phyloP scores from a whole-genome alignment of 2,797 vertebrate species.

The Girardinus metallicus region DNA sequence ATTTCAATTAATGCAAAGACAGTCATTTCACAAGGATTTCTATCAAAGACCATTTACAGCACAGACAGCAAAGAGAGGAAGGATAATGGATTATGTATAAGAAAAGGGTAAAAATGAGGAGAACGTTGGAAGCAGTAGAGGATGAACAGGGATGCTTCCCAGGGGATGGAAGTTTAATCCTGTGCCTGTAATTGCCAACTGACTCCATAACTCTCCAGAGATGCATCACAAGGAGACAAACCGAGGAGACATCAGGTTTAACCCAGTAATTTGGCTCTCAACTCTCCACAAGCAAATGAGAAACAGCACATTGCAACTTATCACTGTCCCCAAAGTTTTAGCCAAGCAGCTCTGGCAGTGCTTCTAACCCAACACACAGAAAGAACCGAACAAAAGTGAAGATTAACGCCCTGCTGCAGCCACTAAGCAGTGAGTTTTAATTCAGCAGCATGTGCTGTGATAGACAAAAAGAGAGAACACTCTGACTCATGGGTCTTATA shows the following conservation, averaged over 20 bases:
- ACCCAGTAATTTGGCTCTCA: conserved; percentile 47
- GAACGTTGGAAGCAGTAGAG: conserved; percentile 30
- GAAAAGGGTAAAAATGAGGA: conserved; percentile 31
- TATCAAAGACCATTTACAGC: conserved; percentile 2
- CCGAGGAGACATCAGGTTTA: conserved; percentile 65
- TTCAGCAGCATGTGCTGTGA: conserved; percentile 22
- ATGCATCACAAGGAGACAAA: conserved; percentile 62
- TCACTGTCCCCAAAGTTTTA: conserved; percentile 66
- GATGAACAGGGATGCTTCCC: conserved; percentile 43
- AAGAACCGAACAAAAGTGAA: conserved; percentile 46
- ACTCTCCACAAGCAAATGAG: conserved; percentile 65
- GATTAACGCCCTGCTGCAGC: conserved; percentile 37
- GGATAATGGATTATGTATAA: conserved; percentile 25
- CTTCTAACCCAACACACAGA: conserved; percentile 41
- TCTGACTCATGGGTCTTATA: conserved; percentile 28
- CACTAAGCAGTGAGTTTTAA: conserved; percentile 33
- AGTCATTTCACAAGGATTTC: not conserved
- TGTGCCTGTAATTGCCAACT: conserved; percentile 70
- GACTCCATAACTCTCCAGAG: conserved; percentile 59
- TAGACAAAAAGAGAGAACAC: conserved; percentile 31
- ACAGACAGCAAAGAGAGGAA: conserved; percentile 12
- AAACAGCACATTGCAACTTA: conserved; percentile 63
- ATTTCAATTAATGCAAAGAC: not conserved
- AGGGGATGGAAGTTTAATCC: conserved; percentile 49
- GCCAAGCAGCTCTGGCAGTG: conserved; percentile 47